Evolutionary conservation across 2,888 invertebrate species (phyloP), one percentile per base, ranked within the genome.

Genomic region (Mimachlamys varia): DNA sequence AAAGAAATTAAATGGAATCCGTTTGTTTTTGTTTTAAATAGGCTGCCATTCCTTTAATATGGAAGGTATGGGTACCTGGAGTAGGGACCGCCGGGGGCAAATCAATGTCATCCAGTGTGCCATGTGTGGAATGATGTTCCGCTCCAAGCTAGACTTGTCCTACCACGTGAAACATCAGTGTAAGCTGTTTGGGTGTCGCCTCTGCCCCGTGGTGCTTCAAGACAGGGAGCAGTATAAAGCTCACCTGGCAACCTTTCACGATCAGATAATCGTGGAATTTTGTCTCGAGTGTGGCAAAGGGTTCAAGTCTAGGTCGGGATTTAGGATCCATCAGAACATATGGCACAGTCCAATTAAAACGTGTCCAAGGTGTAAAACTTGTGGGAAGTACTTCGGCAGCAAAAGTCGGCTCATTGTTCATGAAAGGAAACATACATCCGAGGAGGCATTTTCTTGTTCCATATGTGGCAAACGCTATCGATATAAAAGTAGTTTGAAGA

Each of bases 261-360:
- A 62, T 38, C 37, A 37, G 2, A 55, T 50, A 3, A 88, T 33
- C 37, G 53, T 88, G 17, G 88, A 62, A 4, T 90, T 90, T 49
- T 90, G 90, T 88, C 27, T 55, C 12, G 62, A 88, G 44, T 90
- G 90, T 90, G 90, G 90, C 22, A 90, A 90, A 38, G 90, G 90
- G 38, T 90, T 90, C 33, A 76, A 88, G n/a, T 90, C 90, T 1
- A 58, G 19, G 15, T 88, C 88, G 1, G 90, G 90, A 27, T 90
- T 88, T 55, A 76, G 58, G n/a, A 88, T 88, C 50, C 90, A 90
- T n/a, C 88, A 88, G n/a, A 88, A 88, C 19, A 90, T 90, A 50
- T 58, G 58, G n/a, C 50, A 44, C 13, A 53, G 27, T 87, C 27
- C 88, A 44, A 55, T 88, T 19, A 88, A 90, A 33, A 49, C 90